These are phyloP conservation scores for Athrips mouffetella DNA, from an alignment of 2,888 invertebrate genomes.

Conservation along the genomic window DNA sequence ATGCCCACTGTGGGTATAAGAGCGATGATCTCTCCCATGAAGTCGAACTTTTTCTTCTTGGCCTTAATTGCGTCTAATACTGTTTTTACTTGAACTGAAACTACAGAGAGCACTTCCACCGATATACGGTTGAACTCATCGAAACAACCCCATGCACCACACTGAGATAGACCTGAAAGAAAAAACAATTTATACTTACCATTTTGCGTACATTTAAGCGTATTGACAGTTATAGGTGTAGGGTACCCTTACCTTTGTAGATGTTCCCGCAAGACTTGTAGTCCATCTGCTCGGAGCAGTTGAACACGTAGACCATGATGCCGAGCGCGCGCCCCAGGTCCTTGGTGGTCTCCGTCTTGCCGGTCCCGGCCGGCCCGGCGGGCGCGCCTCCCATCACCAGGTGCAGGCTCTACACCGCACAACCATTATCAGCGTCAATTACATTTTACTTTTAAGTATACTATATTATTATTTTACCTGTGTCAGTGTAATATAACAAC, in stretches of 20 bases:
- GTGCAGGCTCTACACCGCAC: constrained; percentile 88
- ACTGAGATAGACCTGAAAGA: constrained; percentile 90
- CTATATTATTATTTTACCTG: no score
- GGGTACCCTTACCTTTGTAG: constrained; percentile 91
- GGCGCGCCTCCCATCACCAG: constrained; percentile 98
- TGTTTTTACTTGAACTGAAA: constrained; percentile 94
- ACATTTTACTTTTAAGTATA: no score
- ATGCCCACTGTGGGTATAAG: constrained; percentile 89
- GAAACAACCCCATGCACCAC: constrained; percentile 98
- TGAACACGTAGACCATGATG: constrained; percentile 98
- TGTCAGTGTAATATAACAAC: constrained; percentile 96
- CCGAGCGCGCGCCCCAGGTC: constrained; percentile 96
- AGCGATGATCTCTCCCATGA: constrained; percentile 89
- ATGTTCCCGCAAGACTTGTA: constrained; percentile 96
- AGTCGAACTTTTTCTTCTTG: constrained; percentile 88
- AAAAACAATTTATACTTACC: no score
- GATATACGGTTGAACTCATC: constrained; percentile 98
- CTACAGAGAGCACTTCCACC: constrained; percentile 96
- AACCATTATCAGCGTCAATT: background rate
- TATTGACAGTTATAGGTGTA: no score
- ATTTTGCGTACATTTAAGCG: no score
- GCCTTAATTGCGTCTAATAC: constrained; percentile 92
- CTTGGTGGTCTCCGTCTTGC: constrained; percentile 98
- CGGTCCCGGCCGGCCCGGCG: constrained; percentile 96
- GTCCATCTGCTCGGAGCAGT: constrained; percentile 98